phyloP scores from a whole-genome alignment of 2,797 vertebrate genomes.

The Eleutherodactylus coqui region DNA sequence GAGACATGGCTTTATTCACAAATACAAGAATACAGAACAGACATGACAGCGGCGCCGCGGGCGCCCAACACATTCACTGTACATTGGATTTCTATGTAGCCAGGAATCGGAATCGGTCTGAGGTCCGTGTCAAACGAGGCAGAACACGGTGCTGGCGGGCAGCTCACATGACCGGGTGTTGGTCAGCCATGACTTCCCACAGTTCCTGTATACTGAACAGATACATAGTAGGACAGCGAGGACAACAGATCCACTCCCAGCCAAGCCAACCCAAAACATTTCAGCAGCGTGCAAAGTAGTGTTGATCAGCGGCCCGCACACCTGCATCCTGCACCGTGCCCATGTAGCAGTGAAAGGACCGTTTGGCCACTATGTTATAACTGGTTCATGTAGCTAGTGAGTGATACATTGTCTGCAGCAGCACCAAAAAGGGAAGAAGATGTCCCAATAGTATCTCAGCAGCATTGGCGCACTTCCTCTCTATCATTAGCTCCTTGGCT shows the following conservation, averaged over 20 bases:
- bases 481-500: too few relatives aligned
- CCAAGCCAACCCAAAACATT: neutral
- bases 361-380: neutral
- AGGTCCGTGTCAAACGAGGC: neutral
- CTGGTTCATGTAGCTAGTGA: neutral
- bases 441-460: too few relatives aligned
- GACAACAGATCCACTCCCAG: too few relatives aligned
- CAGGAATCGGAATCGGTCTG: neutral
- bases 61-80: neutral
- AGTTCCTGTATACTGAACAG: neutral
- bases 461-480: too few relatives aligned
- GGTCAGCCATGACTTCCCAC: neutral
- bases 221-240: neutral
- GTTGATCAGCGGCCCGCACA: neutral
- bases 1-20: conserved; percentile 44
- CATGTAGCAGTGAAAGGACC: neutral
- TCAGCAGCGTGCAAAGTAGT: neutral
- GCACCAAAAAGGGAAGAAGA: too few relatives aligned
- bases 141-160: neutral
- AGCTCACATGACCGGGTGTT: neutral
- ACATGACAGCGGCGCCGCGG: too few relatives aligned
- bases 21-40: conserved; percentile 42
- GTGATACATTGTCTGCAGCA: neutral
- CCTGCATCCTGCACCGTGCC: neutral
- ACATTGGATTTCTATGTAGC: neutral